phyloP scores from a whole-genome alignment of 2,888 invertebrate genomes.

The Cosmorhoe ocellata region DNA sequence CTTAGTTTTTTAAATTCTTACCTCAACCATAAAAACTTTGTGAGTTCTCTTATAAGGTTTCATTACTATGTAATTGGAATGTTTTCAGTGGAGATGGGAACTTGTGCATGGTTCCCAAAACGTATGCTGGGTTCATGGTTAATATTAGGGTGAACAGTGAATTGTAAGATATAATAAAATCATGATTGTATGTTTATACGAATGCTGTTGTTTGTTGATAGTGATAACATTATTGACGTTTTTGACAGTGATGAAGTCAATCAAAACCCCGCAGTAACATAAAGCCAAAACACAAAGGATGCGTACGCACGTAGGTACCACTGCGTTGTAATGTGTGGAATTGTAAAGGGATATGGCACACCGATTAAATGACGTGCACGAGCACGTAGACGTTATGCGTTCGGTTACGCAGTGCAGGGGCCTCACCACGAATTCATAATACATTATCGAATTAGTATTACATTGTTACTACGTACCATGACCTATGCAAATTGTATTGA shows the following conservation, averaged over 20 bases:
- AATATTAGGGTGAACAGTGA: background rate
- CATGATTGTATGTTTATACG: conserved; percentile 11
- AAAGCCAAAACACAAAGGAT: too few species aligned
- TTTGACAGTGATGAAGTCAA: background rate
- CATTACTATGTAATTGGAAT: conserved; percentile 45
- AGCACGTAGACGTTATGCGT: too few species aligned
- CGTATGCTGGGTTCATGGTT: conserved; percentile 13
- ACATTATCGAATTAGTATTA: too few species aligned
- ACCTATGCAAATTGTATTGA: too few species aligned
- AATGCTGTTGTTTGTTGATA: conserved; percentile 13
- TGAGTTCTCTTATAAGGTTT: conserved; percentile 72
- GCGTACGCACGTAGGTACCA: too few species aligned
- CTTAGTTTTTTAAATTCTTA: conserved; percentile 37
- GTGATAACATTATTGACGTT: conserved; percentile 1
- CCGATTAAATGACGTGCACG: too few species aligned
- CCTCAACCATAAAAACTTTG: conserved; percentile 71
- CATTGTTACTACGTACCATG: too few species aligned
- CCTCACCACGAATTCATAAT: too few species aligned
- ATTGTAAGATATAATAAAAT: background rate
- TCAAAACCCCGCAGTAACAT: too few species aligned
- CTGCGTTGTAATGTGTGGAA: too few species aligned
- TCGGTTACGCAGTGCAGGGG: too few species aligned
- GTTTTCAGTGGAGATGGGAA: conserved; percentile 16
- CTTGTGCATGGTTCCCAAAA: conserved; percentile 18
- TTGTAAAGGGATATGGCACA: too few species aligned